Evolutionary conservation across 2,797 vertebrate species (phyloP).

Genomic region (Eutrigla gurnardus): DNA sequence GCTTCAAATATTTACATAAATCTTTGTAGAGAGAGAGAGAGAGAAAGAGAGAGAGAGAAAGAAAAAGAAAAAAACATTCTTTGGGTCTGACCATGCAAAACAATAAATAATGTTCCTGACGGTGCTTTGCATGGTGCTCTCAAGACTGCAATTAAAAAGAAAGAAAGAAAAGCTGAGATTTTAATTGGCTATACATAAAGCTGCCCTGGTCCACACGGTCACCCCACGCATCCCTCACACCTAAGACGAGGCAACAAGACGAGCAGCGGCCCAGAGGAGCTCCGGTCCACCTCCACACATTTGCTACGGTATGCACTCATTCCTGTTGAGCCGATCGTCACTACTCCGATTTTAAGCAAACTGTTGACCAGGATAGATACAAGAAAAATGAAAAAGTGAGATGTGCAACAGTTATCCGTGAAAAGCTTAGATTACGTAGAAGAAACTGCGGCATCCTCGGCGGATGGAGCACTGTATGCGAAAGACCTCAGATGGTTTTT

Average conservation of each 20-base stretch:
- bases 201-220: conserved; percentile 46
- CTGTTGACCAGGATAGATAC: conserved; percentile 47
- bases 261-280: conserved; percentile 32
- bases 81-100: conserved; percentile 87
- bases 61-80: conserved; percentile 75
- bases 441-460: conserved; percentile 61
- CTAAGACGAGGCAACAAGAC: conserved; percentile 45
- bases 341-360: conserved; percentile 42
- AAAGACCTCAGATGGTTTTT: conserved; percentile 24
- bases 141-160: conserved; percentile 52
- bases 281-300: conserved; percentile 42
- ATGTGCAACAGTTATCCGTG: conserved; percentile 73
- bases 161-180: conserved; percentile 48
- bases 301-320: conserved; percentile 60
- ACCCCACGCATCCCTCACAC: conserved; percentile 12
- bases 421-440: conserved; percentile 72
- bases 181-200: conserved; percentile 59
- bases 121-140: conserved; percentile 72
- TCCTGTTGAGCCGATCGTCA: conserved; percentile 47
- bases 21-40: conserved; percentile 63
- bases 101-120: conserved; percentile 80
- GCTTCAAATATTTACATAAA: conserved; percentile 83
- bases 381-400: conserved; percentile 63
- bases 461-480: conserved; percentile 74
- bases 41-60: conserved; percentile 55